Evolutionary conservation across 2,797 vertebrate genomes (phyloP).

Genomic region (Borostomias antarcticus): DNA sequence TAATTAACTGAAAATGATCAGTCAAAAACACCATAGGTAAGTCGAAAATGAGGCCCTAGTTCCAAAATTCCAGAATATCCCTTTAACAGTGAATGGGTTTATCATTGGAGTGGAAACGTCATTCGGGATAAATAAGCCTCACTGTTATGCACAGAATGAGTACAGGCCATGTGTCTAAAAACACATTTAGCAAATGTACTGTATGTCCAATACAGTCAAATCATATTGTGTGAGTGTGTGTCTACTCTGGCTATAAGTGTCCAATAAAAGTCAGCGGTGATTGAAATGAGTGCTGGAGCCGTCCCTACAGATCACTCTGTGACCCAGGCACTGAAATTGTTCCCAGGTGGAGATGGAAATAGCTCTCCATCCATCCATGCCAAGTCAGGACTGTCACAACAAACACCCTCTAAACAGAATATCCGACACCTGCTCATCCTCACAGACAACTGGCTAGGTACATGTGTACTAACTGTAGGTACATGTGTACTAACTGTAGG

Average conservation of each 20-base stretch:
- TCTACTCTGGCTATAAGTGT: background rate
- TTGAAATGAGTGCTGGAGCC: background rate
- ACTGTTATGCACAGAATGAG: no score
- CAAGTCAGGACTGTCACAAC: slow-evolving; percentile 60
- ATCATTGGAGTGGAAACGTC: no score
- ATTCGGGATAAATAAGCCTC: background rate
- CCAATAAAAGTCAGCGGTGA: background rate
- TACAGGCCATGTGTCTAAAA: no score
- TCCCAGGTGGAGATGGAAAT: slow-evolving; percentile 63
- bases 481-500: background rate
- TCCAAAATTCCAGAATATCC: no score
- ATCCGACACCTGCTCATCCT: slow-evolving; percentile 2
- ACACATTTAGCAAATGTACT: no score
- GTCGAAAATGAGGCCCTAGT: no score
- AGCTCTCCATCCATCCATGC: slow-evolving; percentile 39
- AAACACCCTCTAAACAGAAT: slow-evolving; percentile 32
- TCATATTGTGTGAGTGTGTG: background rate
- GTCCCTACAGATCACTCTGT: background rate
- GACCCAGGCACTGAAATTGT: slow-evolving; percentile 44
- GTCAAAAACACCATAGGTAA: no score
- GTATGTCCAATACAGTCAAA: background rate
- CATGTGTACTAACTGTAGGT: background rate
- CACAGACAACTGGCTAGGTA: background rate
- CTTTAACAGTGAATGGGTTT: no score
- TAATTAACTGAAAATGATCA: no score